Evolutionary conservation across 2,797 vertebrate species (phyloP), one percentile per base, ranked within the genome.

Genomic region (Coregonus sp.): DNA sequence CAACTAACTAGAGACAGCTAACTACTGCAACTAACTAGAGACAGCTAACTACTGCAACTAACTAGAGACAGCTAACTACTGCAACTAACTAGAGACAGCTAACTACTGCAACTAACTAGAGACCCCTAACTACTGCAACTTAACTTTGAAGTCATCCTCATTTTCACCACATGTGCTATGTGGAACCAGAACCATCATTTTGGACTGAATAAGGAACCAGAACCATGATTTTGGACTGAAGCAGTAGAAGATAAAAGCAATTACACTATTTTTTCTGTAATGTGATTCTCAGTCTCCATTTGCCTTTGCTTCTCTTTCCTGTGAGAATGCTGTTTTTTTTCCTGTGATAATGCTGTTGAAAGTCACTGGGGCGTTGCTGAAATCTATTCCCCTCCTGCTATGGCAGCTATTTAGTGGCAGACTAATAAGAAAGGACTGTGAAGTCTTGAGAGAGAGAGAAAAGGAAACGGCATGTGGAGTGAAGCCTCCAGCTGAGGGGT

Each of bases 371-470:
- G 77, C 84, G 78, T 86, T 82, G 81, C 80, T 7, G 78, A 85
- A 89, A 88, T 88, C 85, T 76, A 81, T 84, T 82, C 82, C 78
- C 86, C 89, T 84, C 87, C 86, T 72, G 84, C 90, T 83, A 84
- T 77, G 80, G 67, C 81, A 82, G 78, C 86, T 90, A 79, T 91
- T 90, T 86, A 86, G 82, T 87, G 83, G 76, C 74, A 81, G 63
- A 86, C 89, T 92, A 90, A 90, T 90, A 87, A 87, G 75, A 84
- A 73, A 81, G 61, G 73, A 85, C 78, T 80, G 79, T 81, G 54
- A 73, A 20, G 59, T 73, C 72, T 73, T 35, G 25, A 56, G 54
- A 40, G 33, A 40, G 33, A 37, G 59, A 47, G 37, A 71, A 84
- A 84, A 76, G 71, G 82, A 85, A 81, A 47, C 82, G 81, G 86